These are phyloP conservation scores for Temnothorax unifasciatus DNA, from an alignment of 2,888 invertebrate genomes.

Conservation along the genomic window DNA sequence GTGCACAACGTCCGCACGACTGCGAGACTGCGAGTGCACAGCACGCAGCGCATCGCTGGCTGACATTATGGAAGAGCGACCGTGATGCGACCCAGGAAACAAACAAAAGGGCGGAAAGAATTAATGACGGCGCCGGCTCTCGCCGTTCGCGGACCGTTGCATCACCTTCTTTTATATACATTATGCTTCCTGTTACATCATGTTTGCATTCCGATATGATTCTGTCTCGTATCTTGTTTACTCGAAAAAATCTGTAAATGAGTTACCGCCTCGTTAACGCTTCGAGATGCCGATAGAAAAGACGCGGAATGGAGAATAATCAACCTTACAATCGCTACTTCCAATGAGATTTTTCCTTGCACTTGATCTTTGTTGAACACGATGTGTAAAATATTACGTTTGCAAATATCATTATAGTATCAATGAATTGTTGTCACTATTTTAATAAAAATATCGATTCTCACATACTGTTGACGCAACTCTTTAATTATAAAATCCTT, in stretches of 20 bases:
- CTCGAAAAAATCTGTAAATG: constrained; percentile 17
- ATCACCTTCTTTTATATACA: constrained; percentile 8
- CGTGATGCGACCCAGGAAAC: constrained; percentile 51
- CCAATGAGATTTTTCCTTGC: constrained; percentile 16
- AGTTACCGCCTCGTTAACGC: constrained; percentile 19
- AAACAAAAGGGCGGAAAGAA: constrained; percentile 80
- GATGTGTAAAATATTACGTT: background rate
- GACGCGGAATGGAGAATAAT: constrained; percentile 37
- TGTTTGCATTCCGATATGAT: background rate
- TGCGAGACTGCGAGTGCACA: constrained; percentile 61
- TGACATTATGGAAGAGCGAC: constrained; percentile 29
- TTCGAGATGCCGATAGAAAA: background rate
- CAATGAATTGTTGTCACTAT: background rate
- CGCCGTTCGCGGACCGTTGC: constrained; percentile 41
- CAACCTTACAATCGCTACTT: background rate
- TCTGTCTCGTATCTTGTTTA: background rate
- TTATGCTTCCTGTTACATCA: background rate
- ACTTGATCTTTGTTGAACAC: constrained; percentile 6
- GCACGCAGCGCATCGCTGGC: constrained; percentile 63
- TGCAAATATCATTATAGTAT: background rate
- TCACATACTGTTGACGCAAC: background rate
- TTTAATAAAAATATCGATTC: background rate
- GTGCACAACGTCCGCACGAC: constrained; percentile 24
- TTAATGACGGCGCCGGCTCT: constrained; percentile 74
- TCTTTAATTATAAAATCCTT: background rate